Evolutionary conservation across 2,888 invertebrate species (phyloP).

Genomic region (Rambutsinella grinnellia): DNA sequence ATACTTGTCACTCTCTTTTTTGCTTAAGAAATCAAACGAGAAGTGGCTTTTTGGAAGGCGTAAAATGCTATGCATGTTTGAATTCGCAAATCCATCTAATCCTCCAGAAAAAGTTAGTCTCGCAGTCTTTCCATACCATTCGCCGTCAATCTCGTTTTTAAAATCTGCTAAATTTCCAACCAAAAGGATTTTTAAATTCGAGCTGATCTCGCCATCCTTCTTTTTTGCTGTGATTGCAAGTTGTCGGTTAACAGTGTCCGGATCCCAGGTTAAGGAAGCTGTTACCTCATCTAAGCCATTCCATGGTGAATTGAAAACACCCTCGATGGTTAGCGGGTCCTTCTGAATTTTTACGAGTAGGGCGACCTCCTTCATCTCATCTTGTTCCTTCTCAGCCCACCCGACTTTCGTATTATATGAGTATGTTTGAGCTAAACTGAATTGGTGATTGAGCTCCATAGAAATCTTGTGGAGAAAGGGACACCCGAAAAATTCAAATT

Average conservation of each 20-base stretch:
- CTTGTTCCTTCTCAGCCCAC: constrained; percentile 13
- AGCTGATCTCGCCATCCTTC: not conserved
- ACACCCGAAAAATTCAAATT: constrained; percentile 56
- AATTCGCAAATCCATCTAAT: constrained; percentile 26
- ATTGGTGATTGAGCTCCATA: constrained; percentile 45
- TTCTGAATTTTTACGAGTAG: constrained; percentile 22
- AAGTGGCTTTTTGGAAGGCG: constrained; percentile 28
- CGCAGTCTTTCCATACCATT: constrained; percentile 18
- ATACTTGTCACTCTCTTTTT: constrained; percentile 28
- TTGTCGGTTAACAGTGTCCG: not conserved
- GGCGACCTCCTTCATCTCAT: not conserved
- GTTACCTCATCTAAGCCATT: constrained; percentile 13
- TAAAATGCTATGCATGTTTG: constrained; percentile 37
- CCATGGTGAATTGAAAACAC: constrained; percentile 32
- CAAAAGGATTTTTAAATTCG: constrained; percentile 2
- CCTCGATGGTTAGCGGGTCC: constrained; percentile 12
- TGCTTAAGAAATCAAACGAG: constrained; percentile 36
- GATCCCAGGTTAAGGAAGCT: constrained; percentile 25
- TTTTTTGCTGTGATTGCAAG: constrained; percentile 19
- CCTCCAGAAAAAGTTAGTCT: constrained; percentile 30
- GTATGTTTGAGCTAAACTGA: constrained; percentile 15
- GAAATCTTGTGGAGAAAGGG: constrained; percentile 51
- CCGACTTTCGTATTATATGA: constrained; percentile 24
- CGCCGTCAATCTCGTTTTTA: constrained; percentile 31
- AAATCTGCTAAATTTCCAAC: constrained; percentile 32